phyloP scores from a whole-genome alignment of 2,113 vertebrate genomes.

The Equus przewalskii region DNA sequence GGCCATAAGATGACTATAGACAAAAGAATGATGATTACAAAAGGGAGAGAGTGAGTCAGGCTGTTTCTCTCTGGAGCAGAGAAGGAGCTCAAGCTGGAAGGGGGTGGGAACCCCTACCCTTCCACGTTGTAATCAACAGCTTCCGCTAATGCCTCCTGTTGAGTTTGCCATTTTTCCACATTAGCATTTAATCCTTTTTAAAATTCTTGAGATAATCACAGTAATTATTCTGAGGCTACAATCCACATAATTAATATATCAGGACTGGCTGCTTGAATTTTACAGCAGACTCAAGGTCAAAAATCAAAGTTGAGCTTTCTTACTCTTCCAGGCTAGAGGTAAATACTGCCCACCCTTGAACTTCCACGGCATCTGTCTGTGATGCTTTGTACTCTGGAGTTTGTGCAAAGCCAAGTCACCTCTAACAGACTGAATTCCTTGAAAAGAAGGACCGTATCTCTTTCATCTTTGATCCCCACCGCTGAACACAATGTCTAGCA shows the following conservation, averaged over 20 bases:
- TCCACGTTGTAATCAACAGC: background rate
- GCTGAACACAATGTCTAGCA: background rate
- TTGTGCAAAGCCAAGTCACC: background rate
- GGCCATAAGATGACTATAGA: background rate
- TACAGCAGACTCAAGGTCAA: conserved; percentile 55
- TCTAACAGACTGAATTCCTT: background rate
- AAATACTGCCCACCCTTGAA: background rate
- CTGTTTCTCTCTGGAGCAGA: background rate
- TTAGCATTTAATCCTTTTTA: conserved; percentile 55
- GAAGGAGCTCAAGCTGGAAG: background rate
- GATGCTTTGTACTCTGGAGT: background rate
- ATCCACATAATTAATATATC: conserved; percentile 67
- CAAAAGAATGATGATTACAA: background rate
- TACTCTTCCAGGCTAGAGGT: background rate
- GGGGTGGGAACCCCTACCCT: background rate
- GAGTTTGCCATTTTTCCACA: conserved; percentile 48
- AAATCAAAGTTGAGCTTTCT: conserved; percentile 31
- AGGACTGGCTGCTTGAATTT: background rate
- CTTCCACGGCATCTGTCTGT: background rate
- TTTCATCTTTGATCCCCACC: background rate
- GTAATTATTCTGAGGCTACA: conserved; percentile 61
- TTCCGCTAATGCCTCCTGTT: conserved; percentile 6
- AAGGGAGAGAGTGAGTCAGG: background rate
- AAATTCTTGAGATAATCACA: conserved; percentile 73
- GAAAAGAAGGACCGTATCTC: background rate